Conservation (phyloP, 2,113 vertebrate species). For the Aplodontia rufa region DNA sequence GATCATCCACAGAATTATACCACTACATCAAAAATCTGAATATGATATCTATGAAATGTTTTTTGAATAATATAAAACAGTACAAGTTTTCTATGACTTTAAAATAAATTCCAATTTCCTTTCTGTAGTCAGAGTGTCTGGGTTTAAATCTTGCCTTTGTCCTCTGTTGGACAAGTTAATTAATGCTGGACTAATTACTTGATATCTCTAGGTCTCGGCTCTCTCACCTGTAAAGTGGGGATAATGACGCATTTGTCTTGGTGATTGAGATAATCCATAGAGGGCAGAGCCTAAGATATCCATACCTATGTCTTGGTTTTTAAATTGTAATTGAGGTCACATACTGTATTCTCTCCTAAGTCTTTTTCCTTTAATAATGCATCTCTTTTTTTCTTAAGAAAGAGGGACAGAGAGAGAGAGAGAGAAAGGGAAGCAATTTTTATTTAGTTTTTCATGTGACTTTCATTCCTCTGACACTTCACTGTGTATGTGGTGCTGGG, state of each 20-base stretch:
- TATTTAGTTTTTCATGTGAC: too few species aligned
- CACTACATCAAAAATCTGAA: background rate
- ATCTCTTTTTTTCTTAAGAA: too few species aligned
- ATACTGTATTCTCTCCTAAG: background rate
- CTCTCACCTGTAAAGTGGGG: conserved; percentile 1
- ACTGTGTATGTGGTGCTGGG: too few species aligned
- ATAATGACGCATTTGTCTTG: conserved; percentile 14
- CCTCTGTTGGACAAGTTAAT: background rate
- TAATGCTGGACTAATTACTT: conserved; percentile 29
- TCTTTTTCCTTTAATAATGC: background rate
- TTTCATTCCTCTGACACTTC: too few species aligned
- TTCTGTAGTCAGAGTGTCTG: background rate
- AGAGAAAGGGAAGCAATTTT: too few species aligned
- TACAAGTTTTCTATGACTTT: background rate
- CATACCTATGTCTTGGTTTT: background rate
- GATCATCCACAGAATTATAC: background rate
- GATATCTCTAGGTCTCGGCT: background rate
- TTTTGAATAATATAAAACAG: conserved; percentile 10
- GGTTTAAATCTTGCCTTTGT: conserved; percentile 8
- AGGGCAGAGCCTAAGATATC: background rate
- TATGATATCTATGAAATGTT: background rate
- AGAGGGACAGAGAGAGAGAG: too few species aligned
- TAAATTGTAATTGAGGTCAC: background rate
- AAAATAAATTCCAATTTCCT: conserved; percentile 29
- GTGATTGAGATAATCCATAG: background rate